Percentiles rank a stretch among this genome's conserved stretches.
phyloP scores from a whole-genome alignment of 2,797 vertebrate species.

The Melanotaenia parkinsoni region DNA sequence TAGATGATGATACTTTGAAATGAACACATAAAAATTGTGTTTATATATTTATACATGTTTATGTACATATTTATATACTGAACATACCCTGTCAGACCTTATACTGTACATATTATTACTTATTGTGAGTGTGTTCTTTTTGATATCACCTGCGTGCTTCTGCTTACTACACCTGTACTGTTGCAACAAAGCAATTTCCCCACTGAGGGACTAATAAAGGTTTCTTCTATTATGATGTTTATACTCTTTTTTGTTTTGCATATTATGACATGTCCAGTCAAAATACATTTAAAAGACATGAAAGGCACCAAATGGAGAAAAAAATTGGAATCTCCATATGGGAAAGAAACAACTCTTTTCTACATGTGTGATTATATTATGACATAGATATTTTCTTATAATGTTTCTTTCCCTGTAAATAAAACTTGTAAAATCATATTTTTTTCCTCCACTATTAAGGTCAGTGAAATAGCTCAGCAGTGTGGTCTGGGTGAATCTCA shows the following conservation, averaged over 20 bases:
- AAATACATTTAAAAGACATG: slow-evolving; percentile 8
- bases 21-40: too few species aligned
- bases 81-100: too few species aligned
- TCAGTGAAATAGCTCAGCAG: slow-evolving; percentile 12
- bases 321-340: background rate
- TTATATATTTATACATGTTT: too few species aligned
- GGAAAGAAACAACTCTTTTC: background rate
- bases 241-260: slow-evolving; percentile 1
- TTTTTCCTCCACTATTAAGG: slow-evolving; percentile 24
- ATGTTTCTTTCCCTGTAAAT: slow-evolving; percentile 9
- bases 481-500: slow-evolving; percentile 37
- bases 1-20: background rate
- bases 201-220: too few species aligned
- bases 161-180: too few species aligned
- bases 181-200: too few species aligned
- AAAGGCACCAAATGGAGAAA: slow-evolving; percentile 6
- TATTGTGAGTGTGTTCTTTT: too few species aligned
- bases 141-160: too few species aligned
- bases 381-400: background rate
- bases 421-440: slow-evolving; percentile 9
- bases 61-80: too few species aligned
- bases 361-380: background rate
- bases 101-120: too few species aligned
- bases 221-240: background rate
- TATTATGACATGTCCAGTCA: background rate